Percentiles rank a stretch among this genome's conserved stretches.
Conservation (phyloP, 2,113 vertebrate species). For the Microtus montanus region DNA sequence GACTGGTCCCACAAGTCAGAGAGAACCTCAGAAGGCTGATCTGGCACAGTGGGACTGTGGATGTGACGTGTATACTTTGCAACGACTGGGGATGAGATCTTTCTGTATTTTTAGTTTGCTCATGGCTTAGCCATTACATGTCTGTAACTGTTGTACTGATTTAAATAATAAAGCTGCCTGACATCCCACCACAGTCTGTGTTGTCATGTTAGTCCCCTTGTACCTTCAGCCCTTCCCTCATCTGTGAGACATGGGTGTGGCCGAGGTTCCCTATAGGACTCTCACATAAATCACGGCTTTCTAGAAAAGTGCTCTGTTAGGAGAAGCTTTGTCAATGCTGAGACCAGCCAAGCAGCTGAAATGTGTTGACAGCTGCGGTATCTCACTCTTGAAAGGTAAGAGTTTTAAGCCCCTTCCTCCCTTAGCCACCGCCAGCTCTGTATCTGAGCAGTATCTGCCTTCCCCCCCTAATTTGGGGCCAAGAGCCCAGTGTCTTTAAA, state of each 20-base stretch:
- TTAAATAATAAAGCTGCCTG: slow-evolving; percentile 87
- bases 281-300: not conserved
- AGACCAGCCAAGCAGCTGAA: not conserved
- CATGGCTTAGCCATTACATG: not conserved
- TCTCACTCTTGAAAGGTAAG: fast-evolving
- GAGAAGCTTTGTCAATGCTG: not conserved
- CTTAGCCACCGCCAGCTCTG: slow-evolving; percentile 80
- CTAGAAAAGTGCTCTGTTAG: not conserved
- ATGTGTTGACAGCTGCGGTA: not conserved
- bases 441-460: not conserved
- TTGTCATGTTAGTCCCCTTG: not conserved
- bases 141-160: slow-evolving; percentile 81
- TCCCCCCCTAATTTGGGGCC: not conserved
- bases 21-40: not conserved
- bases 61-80: not conserved
- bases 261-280: not conserved
- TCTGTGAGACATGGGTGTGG: not conserved
- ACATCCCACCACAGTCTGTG: slow-evolving; percentile 61
- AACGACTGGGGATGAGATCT: not conserved
- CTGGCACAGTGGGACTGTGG: not conserved
- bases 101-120: slow-evolving; percentile 28
- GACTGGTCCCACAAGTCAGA: not conserved
- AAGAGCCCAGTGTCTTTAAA: not conserved
- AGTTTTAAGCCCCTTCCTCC: slow-evolving; percentile 74
- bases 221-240: not conserved